Evolutionary conservation across 2,888 invertebrate species (phyloP).

Genomic region (Cepaea hortensis): DNA sequence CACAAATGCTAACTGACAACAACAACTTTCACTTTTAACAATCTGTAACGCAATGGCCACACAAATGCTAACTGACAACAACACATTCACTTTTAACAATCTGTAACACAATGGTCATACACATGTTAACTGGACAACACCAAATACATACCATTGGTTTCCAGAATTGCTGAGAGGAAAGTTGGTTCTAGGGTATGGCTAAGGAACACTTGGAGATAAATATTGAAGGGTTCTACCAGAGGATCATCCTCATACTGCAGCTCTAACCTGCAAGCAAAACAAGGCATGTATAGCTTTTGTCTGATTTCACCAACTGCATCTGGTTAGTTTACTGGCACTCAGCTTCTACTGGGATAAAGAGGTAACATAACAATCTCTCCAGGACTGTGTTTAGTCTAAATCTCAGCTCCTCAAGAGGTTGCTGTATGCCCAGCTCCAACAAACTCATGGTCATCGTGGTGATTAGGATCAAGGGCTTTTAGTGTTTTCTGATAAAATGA

Average conservation of each 20-base stretch:
- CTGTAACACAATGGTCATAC: too few species aligned
- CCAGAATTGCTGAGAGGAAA: constrained; percentile 68
- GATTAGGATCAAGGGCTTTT: too few species aligned
- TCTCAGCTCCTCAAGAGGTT: background rate
- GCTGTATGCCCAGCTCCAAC: too few species aligned
- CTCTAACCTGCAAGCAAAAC: constrained; percentile 58
- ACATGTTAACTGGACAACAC: too few species aligned
- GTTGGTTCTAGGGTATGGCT: constrained; percentile 73
- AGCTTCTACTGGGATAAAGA: background rate
- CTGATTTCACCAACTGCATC: background rate
- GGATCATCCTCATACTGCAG: constrained; percentile 71
- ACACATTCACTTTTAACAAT: too few species aligned
- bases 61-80: too few species aligned
- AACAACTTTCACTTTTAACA: too few species aligned
- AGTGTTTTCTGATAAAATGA: too few species aligned
- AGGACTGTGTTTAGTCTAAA: background rate
- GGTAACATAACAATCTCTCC: background rate
- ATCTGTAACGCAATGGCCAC: too few species aligned
- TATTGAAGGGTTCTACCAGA: constrained; percentile 71
- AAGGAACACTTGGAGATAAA: constrained; percentile 73
- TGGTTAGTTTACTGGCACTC: background rate
- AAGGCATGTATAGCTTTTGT: background rate
- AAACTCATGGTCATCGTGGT: too few species aligned
- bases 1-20: too few species aligned
- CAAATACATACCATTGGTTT: constrained; percentile 60